Evolutionary conservation across 2,888 invertebrate species (phyloP).

Genomic region (Volucella inanis): DNA sequence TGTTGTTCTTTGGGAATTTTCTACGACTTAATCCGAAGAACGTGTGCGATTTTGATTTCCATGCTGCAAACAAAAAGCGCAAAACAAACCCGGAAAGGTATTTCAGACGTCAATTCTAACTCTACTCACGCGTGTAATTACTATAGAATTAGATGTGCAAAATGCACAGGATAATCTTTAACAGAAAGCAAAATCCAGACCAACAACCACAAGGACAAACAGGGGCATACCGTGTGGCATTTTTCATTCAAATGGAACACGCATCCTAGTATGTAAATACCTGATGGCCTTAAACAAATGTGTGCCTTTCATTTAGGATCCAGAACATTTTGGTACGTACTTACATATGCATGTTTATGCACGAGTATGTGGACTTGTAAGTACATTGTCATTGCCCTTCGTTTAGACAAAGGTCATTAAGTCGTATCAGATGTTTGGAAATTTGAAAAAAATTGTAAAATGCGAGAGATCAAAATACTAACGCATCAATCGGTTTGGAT

Average conservation of each 20-base stretch:
- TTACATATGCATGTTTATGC: constrained; percentile 11
- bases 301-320: not conserved
- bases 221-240: constrained; percentile 12
- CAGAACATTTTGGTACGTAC: not conserved
- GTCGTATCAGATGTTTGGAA: constrained; percentile 71
- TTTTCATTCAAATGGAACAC: constrained; percentile 46
- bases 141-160: constrained; percentile 62
- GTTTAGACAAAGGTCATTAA: constrained; percentile 61
- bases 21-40: constrained; percentile 55
- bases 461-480: constrained; percentile 23
- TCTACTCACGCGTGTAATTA: constrained; percentile 72
- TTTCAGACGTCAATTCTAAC: constrained; percentile 61
- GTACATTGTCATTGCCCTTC: constrained; percentile 3
- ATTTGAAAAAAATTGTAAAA: constrained; percentile 33
- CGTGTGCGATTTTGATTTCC: constrained; percentile 63
- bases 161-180: constrained; percentile 68
- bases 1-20: constrained; percentile 52
- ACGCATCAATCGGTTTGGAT: constrained; percentile 42
- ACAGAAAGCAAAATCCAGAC: constrained; percentile 68
- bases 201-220: constrained; percentile 42
- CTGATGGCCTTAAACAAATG: constrained; percentile 33
- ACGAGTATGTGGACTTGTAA: not conserved
- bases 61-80: constrained; percentile 54
- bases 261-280: constrained; percentile 31
- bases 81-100: constrained; percentile 59